Conservation (phyloP, 2,113 vertebrate genomes). For the Platichthys stellatus region DNA sequence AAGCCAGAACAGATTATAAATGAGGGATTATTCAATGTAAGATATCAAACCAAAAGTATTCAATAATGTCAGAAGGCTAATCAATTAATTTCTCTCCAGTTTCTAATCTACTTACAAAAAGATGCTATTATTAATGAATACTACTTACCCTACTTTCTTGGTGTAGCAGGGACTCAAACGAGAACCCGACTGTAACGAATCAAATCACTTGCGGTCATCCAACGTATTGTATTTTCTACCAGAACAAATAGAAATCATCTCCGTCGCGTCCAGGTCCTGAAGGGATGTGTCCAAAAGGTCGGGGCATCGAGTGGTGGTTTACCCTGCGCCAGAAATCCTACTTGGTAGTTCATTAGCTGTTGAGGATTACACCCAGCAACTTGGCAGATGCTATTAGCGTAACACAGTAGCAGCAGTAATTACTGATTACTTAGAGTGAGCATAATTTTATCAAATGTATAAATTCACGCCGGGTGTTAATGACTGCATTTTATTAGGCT, state of each 20-base stretch:
- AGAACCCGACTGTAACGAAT: constrained; percentile 5
- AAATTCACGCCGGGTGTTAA: neutral
- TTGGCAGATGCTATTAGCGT: constrained; percentile 61
- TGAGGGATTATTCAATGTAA: too few relatives aligned
- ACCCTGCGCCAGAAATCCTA: constrained; percentile 68
- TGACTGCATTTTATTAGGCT: neutral
- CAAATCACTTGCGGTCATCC: constrained; percentile 16
- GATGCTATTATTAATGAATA: neutral
- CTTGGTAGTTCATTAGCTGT: constrained; percentile 62
- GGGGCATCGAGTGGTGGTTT: constrained; percentile 42
- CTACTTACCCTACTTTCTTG: constrained; percentile 50
- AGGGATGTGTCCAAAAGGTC: constrained; percentile 25
- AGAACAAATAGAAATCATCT: constrained; percentile 14
- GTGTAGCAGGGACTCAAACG: constrained; percentile 11
- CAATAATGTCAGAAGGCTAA: neutral
- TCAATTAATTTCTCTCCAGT: neutral
- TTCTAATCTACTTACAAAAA: neutral
- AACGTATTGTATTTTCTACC: constrained; percentile 6
- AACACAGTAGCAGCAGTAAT: constrained; percentile 56
- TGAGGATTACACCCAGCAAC: constrained; percentile 69
- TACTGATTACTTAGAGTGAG: constrained; percentile 8
- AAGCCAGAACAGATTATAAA: neutral
- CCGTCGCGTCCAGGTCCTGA: neutral
- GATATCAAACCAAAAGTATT: neutral
- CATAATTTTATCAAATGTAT: neutral